Base-by-base conservation (phyloP, 2,888 invertebrate species). In the Craniophora ligustri region DNA sequence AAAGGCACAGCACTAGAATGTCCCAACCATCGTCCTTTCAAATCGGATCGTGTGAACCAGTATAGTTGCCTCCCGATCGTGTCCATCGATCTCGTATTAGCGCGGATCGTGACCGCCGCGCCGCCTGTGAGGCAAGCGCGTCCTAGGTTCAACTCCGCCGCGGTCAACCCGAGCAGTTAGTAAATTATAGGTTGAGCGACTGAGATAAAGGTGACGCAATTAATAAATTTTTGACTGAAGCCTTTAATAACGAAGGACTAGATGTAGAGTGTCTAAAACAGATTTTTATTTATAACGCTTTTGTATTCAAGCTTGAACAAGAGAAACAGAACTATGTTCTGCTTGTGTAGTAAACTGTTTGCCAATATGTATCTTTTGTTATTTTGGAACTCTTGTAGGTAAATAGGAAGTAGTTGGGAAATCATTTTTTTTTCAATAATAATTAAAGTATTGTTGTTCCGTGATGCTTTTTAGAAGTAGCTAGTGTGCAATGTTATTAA, bases 91-190 rank as follows among this genome's bases (percentile, higher is more conserved):
- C 26, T 14, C 30, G 2, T 35, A 65, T 63, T 59, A 65, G 28
- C 66, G 42, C 31, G 16, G n/a, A n/a, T 34, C 47, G 53, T 63
- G 57, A 44, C 16, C 10, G n/a, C 14, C 5, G 57, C 50, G 40
- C 16, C 10, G n/a, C 14, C 5, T 19, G 63, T 38, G 45, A 35
- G 34, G 3, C 26, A 21, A 40, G 30, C 23, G 16, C 5, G 59
- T 23, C 42, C 11, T 14, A n/a, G 32, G 53, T 30, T 40, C 34
- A 19, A 30, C 18, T 18, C 40, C 30, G 30, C n/a, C 6, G 14
- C 13, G 26, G 46, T 44, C 53, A 42, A 28, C 31, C 39, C 26
- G 10, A 34, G 26, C 34, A 32, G 30, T 44, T 28, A 23, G 7
- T 18, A 15, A 45, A 49, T 23, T 32, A 36, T 47, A 44, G 14